Percentiles rank a stretch among this genome's conserved stretches.
Conservation (phyloP, 2,113 vertebrate genomes). For the Sinocyclocheilus anshuiensis region DNA sequence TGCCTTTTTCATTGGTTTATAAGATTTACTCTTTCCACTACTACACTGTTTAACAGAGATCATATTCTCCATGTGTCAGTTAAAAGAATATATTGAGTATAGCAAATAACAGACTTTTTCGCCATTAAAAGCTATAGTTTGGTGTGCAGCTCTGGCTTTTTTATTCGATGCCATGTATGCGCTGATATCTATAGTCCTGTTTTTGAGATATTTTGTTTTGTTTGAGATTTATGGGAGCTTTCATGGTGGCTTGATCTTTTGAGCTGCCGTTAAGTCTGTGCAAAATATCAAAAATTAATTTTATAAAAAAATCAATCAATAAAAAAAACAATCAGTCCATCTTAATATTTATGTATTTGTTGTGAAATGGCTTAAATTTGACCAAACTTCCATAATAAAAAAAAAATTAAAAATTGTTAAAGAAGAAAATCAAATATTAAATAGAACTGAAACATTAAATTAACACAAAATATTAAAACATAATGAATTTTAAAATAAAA, state of each 20-base stretch:
- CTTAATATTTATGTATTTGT: background rate
- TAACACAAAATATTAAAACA: background rate
- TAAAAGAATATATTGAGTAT: background rate
- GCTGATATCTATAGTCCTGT: background rate
- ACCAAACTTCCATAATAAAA: background rate
- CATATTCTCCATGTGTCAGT: background rate
- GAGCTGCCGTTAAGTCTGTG: background rate
- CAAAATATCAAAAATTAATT: background rate
- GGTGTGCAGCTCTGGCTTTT: background rate
- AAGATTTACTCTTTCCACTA: background rate
- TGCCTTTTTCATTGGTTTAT: background rate
- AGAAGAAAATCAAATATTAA: background rate
- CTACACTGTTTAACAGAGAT: constrained; percentile 12
- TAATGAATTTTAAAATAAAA: background rate
- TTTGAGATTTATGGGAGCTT: background rate
- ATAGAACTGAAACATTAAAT: background rate
- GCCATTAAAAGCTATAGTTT: background rate
- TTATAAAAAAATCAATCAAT: background rate
- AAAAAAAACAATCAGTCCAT: background rate
- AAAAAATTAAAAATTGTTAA: background rate
- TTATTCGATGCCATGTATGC: background rate
- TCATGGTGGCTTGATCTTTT: constrained; percentile 63
- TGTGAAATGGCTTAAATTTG: background rate
- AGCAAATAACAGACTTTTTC: background rate
- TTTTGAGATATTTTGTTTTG: background rate